These are phyloP conservation scores for Heliconius himera DNA, from an alignment of 1,140 invertebrate species.

Conservation along the genomic window DNA sequence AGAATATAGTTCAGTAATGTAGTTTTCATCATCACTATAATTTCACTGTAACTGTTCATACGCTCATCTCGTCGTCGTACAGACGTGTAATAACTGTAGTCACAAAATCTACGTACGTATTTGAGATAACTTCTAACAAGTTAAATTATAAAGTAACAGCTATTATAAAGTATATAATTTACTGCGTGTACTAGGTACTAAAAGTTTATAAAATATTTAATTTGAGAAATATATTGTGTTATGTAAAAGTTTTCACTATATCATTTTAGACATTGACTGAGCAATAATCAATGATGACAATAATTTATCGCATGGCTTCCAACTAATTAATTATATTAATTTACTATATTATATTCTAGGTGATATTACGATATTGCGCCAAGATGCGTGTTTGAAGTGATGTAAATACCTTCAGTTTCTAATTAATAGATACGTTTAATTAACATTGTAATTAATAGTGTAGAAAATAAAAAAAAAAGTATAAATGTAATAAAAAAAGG, in stretches of 20 bases:
- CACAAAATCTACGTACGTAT: background rate
- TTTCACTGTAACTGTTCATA: slow-evolving; percentile 1
- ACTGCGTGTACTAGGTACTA: background rate
- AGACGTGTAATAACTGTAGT: background rate
- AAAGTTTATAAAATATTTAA: background rate
- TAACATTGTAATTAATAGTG: background rate
- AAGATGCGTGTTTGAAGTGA: background rate
- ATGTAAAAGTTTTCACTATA: background rate
- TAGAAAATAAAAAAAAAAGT: background rate
- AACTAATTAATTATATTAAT: slow-evolving; percentile 9
- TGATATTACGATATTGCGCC: background rate
- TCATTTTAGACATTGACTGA: background rate
- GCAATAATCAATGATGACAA: background rate
- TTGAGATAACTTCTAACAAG: background rate
- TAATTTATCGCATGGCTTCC: background rate
- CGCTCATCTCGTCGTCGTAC: background rate
- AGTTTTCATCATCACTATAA: slow-evolving; percentile 6
- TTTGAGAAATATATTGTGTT: background rate
- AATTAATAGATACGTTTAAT: background rate
- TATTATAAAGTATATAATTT: background rate
- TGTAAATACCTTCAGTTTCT: slow-evolving; percentile 6
- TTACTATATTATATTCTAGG: background rate
- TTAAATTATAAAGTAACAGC: background rate
- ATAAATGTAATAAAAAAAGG: background rate
- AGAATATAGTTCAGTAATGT: slow-evolving; percentile 33